Evolutionary conservation across 2,888 invertebrate genomes (phyloP), one percentile per base, ranked within the genome.

Genomic region (Lamellibrachia columna): DNA sequence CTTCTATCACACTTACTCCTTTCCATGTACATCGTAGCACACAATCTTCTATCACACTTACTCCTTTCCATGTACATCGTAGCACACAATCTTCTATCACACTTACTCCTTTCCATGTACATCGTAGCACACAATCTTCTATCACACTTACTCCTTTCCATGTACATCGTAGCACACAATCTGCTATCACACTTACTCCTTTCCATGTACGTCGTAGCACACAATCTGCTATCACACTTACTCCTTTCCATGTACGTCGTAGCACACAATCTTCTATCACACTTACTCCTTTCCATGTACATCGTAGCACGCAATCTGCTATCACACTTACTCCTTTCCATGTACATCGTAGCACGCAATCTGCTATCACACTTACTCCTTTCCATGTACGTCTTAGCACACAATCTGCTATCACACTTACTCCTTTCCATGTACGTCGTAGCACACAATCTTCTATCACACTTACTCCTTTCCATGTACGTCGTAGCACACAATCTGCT

Each of bases 231-330:
- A n/a, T n/a, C n/a, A n/a, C n/a, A n/a, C n/a, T 94, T 93, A 97
- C 97, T 95, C 95, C 94, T 96, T 96, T 40, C 94, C 94, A 90
- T 95, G 95, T 1, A 95, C 94, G 94, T 97, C 96, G 94, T 96
- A 96, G 93, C 95, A 96, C 90, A 96, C 95, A 55, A 97, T 95
- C 53, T 95, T 94, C 94, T 97, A n/a, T n/a, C n/a, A n/a, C n/a
- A n/a, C n/a, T 94, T 93, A 97, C 97, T 95, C 95, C 94, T 96
- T 96, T 40, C 94, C 94, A 90, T 95, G 95, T 1, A 95, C 94
- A 94, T 97, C 96, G 94, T 96, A 96, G 93, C 95, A 96, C 90
- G 96, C 95, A 55, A 97, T 95, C 53, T 95, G n/a, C n/a, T n/a
- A n/a, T n/a, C n/a, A n/a, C n/a, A n/a, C n/a, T 94, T 93, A 97